Percentiles rank a stretch among this genome's conserved stretches.
phyloP scores from a whole-genome alignment of 2,113 vertebrate species.

The Coturnix japonica region DNA sequence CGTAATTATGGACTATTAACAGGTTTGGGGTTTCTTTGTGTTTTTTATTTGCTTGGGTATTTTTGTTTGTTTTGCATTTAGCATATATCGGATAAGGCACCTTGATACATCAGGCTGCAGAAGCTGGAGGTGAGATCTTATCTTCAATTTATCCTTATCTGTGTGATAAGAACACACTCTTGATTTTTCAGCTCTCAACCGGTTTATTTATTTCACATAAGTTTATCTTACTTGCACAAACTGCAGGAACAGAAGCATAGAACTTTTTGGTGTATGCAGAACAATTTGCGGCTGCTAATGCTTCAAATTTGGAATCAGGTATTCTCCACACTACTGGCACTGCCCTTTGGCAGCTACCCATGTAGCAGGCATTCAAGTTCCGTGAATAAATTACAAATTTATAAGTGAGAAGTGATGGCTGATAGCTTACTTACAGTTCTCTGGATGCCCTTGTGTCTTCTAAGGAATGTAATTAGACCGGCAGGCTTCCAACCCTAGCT shows the following conservation, averaged over 20 bases:
- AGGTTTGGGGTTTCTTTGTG: too few species aligned
- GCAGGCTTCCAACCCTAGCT: not conserved
- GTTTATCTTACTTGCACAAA: not conserved
- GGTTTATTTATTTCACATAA: not conserved
- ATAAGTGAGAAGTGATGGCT: not conserved
- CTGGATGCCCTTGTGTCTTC: not conserved
- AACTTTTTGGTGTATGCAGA: not conserved
- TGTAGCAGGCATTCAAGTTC: not conserved
- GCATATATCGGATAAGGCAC: not conserved
- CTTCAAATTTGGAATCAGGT: not conserved
- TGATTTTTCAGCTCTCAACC: not conserved
- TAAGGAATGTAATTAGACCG: not conserved
- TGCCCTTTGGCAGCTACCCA: not conserved
- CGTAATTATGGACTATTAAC: not conserved
- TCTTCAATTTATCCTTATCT: not conserved
- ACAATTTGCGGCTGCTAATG: not conserved
- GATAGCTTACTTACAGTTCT: not conserved
- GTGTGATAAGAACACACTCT: not conserved
- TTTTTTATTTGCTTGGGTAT: not conserved
- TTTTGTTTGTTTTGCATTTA: not conserved
- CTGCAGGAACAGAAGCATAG: not conserved
- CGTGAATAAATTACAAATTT: not conserved
- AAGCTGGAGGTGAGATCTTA: not conserved
- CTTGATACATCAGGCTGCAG: not conserved
- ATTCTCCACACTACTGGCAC: not conserved